Percentiles rank a stretch among this genome's conserved stretches.
Conservation (phyloP, 1,140 invertebrate genomes). For the Portunus trituberculatus region DNA sequence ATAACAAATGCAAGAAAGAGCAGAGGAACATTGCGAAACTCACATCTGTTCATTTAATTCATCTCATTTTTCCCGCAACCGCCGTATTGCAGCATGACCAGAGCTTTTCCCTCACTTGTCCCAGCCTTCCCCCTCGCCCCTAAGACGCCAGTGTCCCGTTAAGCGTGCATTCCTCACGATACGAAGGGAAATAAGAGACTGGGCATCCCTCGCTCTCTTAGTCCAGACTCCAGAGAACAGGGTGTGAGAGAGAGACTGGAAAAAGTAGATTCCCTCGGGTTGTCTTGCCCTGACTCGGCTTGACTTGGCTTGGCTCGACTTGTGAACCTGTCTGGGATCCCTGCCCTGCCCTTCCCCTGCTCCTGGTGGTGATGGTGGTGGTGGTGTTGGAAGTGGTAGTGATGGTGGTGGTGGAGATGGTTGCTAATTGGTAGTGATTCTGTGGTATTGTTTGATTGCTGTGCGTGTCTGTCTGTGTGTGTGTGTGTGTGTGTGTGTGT, state of each 20-base stretch:
- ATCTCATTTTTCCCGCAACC: too few species aligned
- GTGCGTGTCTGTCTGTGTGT: constrained; percentile 27
- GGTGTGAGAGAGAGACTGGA: background rate
- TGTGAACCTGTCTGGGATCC: background rate
- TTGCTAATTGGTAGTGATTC: background rate
- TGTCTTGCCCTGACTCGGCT: background rate
- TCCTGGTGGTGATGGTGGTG: background rate
- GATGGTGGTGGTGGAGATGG: background rate
- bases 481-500: constrained; percentile 8
- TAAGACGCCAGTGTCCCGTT: too few species aligned
- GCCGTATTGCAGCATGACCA: too few species aligned
- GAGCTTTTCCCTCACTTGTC: too few species aligned
- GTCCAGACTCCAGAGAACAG: background rate
- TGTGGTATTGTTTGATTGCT: background rate
- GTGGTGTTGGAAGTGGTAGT: background rate
- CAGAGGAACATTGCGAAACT: too few species aligned
- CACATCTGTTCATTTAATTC: too few species aligned
- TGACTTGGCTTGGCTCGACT: background rate
- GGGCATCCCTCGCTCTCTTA: background rate
- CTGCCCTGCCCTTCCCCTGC: too few species aligned
- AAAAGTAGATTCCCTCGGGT: background rate
- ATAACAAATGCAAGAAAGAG: too few species aligned
- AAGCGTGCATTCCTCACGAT: too few species aligned
- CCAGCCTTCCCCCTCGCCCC: too few species aligned
- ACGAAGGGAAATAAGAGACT: too few species aligned